These are phyloP conservation scores for Cyclargus thomasi DNA, from an alignment of 1,140 invertebrate genomes.

Conservation along the genomic window DNA sequence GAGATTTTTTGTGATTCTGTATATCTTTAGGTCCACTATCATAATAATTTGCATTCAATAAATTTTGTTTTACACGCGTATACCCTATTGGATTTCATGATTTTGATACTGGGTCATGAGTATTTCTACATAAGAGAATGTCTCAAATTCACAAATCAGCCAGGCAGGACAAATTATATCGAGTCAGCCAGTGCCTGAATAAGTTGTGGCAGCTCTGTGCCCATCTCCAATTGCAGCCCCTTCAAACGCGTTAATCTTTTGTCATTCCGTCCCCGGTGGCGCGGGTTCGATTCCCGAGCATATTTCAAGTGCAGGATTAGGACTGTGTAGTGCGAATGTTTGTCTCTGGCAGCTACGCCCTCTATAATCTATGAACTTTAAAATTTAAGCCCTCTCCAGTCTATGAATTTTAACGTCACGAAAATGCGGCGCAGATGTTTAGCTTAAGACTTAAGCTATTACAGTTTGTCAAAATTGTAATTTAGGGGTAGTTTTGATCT, in stretches of 20 bases:
- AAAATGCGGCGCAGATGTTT: constrained; percentile 28
- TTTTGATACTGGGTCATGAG: no score
- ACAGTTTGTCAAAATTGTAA: not conserved
- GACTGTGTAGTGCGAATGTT: constrained; percentile 58
- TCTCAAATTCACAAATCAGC: no score
- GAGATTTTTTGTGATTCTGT: no score
- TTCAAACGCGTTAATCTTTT: constrained; percentile 46
- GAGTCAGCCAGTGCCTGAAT: no score
- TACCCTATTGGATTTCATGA: no score
- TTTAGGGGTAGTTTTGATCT: not conserved
- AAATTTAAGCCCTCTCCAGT: constrained; percentile 51
- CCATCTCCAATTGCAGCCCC: constrained; percentile 25
- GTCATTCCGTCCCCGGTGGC: constrained; percentile 38
- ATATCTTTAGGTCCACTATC: no score
- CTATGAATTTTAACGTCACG: constrained; percentile 45
- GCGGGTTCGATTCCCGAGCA: constrained; percentile 38
- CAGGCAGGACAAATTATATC: no score
- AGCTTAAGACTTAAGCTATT: not conserved
- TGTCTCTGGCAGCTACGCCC: constrained; percentile 57
- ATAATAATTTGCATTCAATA: no score
- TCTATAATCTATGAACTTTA: constrained; percentile 58
- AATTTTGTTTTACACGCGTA: no score
- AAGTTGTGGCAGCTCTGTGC: not conserved
- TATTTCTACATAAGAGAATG: no score
- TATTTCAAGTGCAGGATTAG: constrained; percentile 70